A percentile compares a stretch with the other conserved stretches of the same genome.
Evolutionary conservation across 1,140 invertebrate genomes (phyloP).

Genomic region (Zaprionus taronus): DNA sequence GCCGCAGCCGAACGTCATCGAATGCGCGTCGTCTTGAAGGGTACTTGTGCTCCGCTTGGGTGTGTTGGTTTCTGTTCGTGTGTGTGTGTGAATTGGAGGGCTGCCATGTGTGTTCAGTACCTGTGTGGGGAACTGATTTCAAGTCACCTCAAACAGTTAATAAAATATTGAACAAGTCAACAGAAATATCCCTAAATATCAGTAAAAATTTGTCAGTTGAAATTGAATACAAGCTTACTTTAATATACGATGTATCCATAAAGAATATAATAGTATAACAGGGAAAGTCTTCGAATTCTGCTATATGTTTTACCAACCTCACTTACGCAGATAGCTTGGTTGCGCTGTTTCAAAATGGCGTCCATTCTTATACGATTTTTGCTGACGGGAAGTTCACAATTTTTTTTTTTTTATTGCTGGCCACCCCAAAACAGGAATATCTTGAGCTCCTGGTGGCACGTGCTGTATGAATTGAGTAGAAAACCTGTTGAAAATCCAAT

Average conservation of each 20-base stretch:
- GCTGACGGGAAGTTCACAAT: not conserved
- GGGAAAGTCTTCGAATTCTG: not conserved
- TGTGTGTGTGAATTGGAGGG: not conserved
- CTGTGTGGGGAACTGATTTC: not conserved
- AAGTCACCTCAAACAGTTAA: conserved; percentile 3
- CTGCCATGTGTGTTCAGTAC: not conserved
- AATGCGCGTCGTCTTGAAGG: not conserved
- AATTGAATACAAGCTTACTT: not conserved
- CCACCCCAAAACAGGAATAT: conserved; percentile 2
- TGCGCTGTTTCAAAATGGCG: conserved; percentile 1
- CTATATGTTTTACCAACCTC: no score
- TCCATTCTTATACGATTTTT: not conserved
- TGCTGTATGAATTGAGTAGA: conserved; percentile 2
- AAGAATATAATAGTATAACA: not conserved
- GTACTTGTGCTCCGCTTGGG: not conserved
- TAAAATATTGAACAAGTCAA: conserved; percentile 1
- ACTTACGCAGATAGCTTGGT: not conserved
- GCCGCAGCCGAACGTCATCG: not conserved
- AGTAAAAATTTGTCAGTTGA: not conserved
- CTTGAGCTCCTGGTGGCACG: not conserved
- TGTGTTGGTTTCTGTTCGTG: not conserved
- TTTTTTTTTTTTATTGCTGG: not conserved
- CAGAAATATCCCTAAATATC: not conserved
- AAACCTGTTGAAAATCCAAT: conserved; percentile 13
- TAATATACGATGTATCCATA: not conserved